Evolutionary conservation across 2,888 invertebrate genomes (phyloP), one percentile per base, ranked within the genome.

Genomic region (Sinelater perroti): DNA sequence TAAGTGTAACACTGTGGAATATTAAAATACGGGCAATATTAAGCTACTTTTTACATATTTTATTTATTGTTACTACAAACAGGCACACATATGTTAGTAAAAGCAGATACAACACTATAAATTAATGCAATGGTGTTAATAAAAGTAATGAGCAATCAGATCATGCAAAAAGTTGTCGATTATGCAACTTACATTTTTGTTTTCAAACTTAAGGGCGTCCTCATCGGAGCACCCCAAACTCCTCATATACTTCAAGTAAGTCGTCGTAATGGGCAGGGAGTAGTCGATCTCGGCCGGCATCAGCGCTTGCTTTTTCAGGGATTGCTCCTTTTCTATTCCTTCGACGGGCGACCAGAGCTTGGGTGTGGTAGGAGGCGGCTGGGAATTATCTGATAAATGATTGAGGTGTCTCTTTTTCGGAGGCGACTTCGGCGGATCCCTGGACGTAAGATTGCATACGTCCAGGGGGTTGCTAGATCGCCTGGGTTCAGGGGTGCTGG

Each of bases 201-300:
- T 75, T 68, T 85, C 83, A 64, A 85, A 80, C 67, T 82, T 81
- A 66, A 85, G 70, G 4, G 85, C 84, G 70, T 86, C 83, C 70
- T 85, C 83, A 74, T 86, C 83, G 72, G 82, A 78, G 68, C 86
- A 78, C 54, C 86, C 87, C 77, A 91, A 81, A 75, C 84, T 89
- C 74, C 90, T 83, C 82, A 92, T 91, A 72, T 91, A 87, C 75
- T 91, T 92, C 77, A 95, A 81, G 79, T 94, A 94, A 24, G 93
- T 91, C 47, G 93, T 93, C 40, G 94, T 95, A 67, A 94, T 93
- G 38, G 95, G 94, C 71, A 94, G 85, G 71, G 90, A 91, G 81
- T 89, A 91, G 80, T 92, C 91, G 64, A 90, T 86, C 58, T 85
- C 83, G 20, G 81, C 82, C 17, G 80, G 71, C 64, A 74, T 72